Percentiles rank a stretch among this genome's conserved stretches.
Evolutionary conservation across 35 echinoderm and acorn worm genomes (phyloP).

Genomic region (Patiria miniata): DNA sequence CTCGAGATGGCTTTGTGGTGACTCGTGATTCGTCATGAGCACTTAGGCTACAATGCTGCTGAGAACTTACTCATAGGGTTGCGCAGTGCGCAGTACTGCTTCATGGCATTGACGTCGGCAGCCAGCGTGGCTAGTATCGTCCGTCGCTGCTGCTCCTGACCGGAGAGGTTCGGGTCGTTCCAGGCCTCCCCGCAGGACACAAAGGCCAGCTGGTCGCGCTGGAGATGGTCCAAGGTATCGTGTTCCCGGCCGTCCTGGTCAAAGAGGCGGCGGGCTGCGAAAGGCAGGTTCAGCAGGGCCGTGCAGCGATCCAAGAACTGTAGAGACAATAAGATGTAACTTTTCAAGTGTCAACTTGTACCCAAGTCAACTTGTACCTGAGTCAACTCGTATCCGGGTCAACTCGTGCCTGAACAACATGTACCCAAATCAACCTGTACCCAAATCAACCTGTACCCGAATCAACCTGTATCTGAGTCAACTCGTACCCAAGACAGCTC

Average conservation of each 20-base stretch:
- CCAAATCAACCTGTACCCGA: too few species aligned
- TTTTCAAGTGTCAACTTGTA: background rate
- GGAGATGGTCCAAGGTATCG: constrained; percentile 49
- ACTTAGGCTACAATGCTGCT: too few species aligned
- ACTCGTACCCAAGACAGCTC: too few species aligned
- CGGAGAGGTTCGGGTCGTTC: constrained; percentile 77
- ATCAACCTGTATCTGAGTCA: too few species aligned
- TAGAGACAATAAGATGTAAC: background rate
- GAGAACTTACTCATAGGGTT: constrained; percentile 38
- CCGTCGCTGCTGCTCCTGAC: constrained; percentile 86
- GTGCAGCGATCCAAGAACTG: constrained; percentile 97
- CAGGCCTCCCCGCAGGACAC: constrained; percentile 87
- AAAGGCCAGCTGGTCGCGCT: constrained; percentile 84
- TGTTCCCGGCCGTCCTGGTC: constrained; percentile 73
- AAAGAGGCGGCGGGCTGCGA: constrained; percentile 88
- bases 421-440: too few species aligned
- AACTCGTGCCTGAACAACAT: too few species aligned
- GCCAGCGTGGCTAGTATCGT: constrained; percentile 79
- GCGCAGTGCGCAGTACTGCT: constrained; percentile 76
- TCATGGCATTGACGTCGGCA: constrained; percentile 88
- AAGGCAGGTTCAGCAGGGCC: constrained; percentile 76
- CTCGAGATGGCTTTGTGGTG: too few species aligned
- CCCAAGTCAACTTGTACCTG: too few species aligned
- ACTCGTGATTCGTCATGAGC: too few species aligned
- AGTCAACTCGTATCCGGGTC: too few species aligned